These are phyloP conservation scores for Lordiphosa mommai DNA, from an alignment of 1,140 invertebrate species.

Conservation along the genomic window DNA sequence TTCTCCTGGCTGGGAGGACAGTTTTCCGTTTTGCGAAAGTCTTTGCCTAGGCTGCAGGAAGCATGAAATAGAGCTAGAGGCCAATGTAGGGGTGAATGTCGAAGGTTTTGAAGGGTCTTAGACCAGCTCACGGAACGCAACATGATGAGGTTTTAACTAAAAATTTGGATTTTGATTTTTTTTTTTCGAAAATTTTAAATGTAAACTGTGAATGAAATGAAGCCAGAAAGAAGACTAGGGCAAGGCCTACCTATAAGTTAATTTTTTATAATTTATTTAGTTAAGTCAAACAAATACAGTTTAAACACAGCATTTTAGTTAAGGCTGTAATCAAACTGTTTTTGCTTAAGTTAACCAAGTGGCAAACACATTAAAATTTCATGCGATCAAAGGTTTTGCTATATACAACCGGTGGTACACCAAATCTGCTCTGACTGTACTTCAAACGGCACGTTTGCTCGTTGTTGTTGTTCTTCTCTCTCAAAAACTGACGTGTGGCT, in stretches of 20 bases:
- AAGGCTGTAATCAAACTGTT: background rate
- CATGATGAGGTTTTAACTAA: no score
- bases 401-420: background rate
- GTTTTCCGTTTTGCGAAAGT: no score
- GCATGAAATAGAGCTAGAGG: background rate
- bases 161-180: no score
- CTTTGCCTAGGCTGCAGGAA: background rate
- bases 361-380: constrained; percentile 1
- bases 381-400: background rate
- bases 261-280: no score
- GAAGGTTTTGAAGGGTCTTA: no score
- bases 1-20: background rate
- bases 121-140: no score
- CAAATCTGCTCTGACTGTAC: background rate
- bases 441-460: background rate
- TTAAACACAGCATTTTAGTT: background rate
- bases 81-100: no score
- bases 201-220: no score
- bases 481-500: background rate
- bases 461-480: background rate
- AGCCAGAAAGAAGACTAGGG: no score
- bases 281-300: no score
- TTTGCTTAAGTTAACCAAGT: background rate
- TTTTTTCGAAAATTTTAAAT: no score
- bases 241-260: no score